phyloP scores from a whole-genome alignment of 2,888 invertebrate genomes.

The Anoplius nigerrimus region DNA sequence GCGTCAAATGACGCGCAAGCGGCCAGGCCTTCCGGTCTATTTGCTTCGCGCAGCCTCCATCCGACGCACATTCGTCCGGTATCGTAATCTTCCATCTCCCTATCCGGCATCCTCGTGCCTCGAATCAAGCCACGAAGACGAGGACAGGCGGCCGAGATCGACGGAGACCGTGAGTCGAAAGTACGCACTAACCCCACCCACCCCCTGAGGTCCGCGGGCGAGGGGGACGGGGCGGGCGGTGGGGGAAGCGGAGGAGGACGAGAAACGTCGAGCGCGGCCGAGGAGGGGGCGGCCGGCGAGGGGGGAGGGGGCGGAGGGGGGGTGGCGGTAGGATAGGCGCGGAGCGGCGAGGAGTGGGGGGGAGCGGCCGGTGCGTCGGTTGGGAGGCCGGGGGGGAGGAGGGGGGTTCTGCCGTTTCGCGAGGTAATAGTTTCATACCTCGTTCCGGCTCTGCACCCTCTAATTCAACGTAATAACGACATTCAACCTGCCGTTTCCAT shows the following conservation, averaged over 20 bases:
- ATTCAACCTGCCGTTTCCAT: slow-evolving; percentile 71
- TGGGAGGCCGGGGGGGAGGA: slow-evolving; percentile 15
- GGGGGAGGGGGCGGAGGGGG: slow-evolving; percentile 25
- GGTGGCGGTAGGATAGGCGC: slow-evolving; percentile 27
- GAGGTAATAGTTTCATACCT: slow-evolving; percentile 75
- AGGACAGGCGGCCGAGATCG: too few relatives aligned
- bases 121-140: slow-evolving; percentile 27
- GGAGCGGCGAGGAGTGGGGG: slow-evolving; percentile 22
- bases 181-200: slow-evolving; percentile 49
- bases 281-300: slow-evolving; percentile 21
- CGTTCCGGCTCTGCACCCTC: slow-evolving; percentile 75
- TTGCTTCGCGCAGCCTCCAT: slow-evolving; percentile 21
- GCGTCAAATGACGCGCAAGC: neutral
- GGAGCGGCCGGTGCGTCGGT: slow-evolving; percentile 28
- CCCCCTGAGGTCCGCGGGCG: slow-evolving; percentile 23
- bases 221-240: slow-evolving; percentile 18
- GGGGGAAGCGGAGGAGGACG: slow-evolving; percentile 19
- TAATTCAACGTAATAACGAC: slow-evolving; percentile 75
- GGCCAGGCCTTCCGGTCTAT: slow-evolving; percentile 40
- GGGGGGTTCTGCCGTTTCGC: slow-evolving; percentile 65
- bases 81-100: slow-evolving; percentile 43
- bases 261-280: slow-evolving; percentile 29
- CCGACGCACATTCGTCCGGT: slow-evolving; percentile 36
- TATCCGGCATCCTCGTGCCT: slow-evolving; percentile 44
- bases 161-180: slow-evolving; percentile 25